phyloP scores from a whole-genome alignment of 2,888 invertebrate species.

The Chymomyza amoena region DNA sequence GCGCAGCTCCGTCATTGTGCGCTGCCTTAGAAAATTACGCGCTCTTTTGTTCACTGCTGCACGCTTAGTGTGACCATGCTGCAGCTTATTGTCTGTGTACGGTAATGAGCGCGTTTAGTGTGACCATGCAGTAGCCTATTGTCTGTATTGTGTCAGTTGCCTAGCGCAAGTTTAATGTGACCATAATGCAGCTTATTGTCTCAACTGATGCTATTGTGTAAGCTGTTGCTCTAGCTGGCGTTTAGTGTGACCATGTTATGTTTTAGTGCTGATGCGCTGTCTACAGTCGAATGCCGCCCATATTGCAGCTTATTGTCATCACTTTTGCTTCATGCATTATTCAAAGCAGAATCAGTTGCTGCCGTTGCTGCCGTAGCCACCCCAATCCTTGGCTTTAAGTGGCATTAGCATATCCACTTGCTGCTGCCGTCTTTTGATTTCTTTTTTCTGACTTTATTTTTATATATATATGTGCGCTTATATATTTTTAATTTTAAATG shows the following conservation, averaged over 20 bases:
- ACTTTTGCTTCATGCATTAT: constrained; percentile 24
- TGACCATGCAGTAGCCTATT: too few relatives aligned
- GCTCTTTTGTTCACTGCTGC: neutral
- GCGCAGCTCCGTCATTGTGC: constrained; percentile 63
- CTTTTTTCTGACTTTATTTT: neutral
- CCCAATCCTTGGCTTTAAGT: neutral
- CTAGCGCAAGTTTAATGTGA: too few relatives aligned
- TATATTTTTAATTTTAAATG: constrained; percentile 64
- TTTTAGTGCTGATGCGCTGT: neutral
- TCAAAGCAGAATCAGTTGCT: neutral
- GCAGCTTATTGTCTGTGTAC: neutral
- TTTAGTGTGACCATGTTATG: neutral
- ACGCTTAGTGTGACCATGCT: neutral
- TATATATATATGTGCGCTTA: constrained; percentile 6
- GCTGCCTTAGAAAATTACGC: neutral
- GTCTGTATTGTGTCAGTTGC: too few relatives aligned
- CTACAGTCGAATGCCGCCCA: neutral
- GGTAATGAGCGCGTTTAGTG: neutral
- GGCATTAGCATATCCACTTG: constrained; percentile 61
- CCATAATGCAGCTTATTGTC: neutral
- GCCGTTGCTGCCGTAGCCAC: neutral
- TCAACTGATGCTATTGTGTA: neutral
- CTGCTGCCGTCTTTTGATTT: constrained; percentile 15
- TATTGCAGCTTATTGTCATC: constrained; percentile 62
- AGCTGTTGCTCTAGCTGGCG: neutral